Evolutionary conservation across 1,140 invertebrate genomes (phyloP), one percentile per base, ranked within the genome.

Genomic region (Dufourea novaeangliae): DNA sequence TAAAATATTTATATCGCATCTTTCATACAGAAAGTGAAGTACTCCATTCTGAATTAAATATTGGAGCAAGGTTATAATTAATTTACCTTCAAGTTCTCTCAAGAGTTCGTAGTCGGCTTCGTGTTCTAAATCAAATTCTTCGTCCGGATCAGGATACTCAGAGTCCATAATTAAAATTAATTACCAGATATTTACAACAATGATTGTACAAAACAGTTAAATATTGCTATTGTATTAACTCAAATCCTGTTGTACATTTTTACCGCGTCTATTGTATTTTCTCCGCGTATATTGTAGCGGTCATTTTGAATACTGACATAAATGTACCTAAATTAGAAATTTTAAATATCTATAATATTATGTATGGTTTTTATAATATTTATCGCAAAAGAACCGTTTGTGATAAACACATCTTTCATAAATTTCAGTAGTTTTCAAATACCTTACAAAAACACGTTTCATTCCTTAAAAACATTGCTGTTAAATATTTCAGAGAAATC

Each of bases 51-150:
- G n/a, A 34, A 59, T 29, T 6, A 4, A 61, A 34, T 59, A 8
- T 27, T 12, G 8, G 20, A 8, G n/a, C 12, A 44, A 77, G 78
- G 66, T 85, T 88, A 91, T 90, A 87, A 63, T 78, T 17, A 1
- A 0, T 14, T 50, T 86, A 90, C 93, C 93, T 83, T 95, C 93
- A 63, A 93, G 86, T 90, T 96, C 95, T 63, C 92, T 92, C 74
- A 96, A 88, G 85, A 95, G 84, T 86, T 97, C 95, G 32, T 95
- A 88, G 75, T 96, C 96, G 88, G 96, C 95, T 32, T 94, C 94
- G 85, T 96, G 95, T 87, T 95, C 93, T 44, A 96, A 91, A 86
- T 97, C 96, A 87, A 94, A 97, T 88, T 96, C 96, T 84, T 97
- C 96, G 78, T 97, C 95, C 11, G 94, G 93, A 90, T 96, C 94